Evolutionary conservation across 2,888 invertebrate genomes (phyloP).

Genomic region (Podabrus alpinus): DNA sequence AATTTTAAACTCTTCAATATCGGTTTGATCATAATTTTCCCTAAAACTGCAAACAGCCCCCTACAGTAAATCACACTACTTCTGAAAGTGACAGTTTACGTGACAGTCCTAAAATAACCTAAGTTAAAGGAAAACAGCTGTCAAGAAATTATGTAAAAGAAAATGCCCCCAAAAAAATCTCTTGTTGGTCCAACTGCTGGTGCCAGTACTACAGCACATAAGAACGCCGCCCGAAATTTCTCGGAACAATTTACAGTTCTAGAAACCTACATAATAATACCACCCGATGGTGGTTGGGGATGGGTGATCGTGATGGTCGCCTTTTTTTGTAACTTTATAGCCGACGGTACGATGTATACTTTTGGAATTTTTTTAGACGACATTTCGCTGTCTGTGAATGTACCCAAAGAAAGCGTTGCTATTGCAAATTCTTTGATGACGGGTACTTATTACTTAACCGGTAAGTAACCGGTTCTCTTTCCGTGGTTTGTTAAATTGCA

Average conservation of each 20-base stretch:
- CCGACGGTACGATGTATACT: conserved; percentile 64
- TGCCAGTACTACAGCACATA: background rate
- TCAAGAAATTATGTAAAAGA: background rate
- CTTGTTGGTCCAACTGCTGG: too few species aligned
- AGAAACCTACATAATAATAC: conserved; percentile 46
- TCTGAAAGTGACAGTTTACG: background rate
- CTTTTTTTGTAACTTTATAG: conserved; percentile 61
- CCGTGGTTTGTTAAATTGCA: too few species aligned
- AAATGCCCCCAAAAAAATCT: background rate
- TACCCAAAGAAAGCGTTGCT: conserved; percentile 41
- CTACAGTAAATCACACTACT: background rate
- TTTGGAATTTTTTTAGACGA: conserved; percentile 61
- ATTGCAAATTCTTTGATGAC: conserved; percentile 43
- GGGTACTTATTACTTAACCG: conserved; percentile 45
- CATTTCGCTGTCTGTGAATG: conserved; percentile 40
- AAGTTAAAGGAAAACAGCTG: background rate
- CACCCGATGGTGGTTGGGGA: conserved; percentile 67
- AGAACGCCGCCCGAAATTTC: background rate
- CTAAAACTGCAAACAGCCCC: too few species aligned
- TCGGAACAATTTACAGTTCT: conserved; percentile 9
- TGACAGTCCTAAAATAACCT: background rate
- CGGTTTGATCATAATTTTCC: too few species aligned
- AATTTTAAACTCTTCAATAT: too few species aligned
- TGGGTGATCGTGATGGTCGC: conserved; percentile 63
- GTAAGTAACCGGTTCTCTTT: conserved; percentile 35